Evolutionary conservation across 2,888 invertebrate genomes (phyloP).

Genomic region (Drosophila greeni): DNA sequence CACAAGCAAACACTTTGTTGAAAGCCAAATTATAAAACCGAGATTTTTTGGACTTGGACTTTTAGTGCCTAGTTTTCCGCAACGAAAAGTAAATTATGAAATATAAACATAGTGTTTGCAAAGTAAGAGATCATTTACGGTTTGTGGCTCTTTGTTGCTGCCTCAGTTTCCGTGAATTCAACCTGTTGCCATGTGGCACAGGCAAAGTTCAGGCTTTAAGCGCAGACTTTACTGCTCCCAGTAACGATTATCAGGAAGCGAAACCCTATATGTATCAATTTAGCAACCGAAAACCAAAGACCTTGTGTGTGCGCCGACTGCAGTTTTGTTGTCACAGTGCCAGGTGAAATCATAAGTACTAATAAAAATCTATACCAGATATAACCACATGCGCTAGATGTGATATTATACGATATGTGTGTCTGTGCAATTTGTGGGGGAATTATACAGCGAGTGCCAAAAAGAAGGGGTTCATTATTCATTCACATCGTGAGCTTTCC

Average conservation of each 20-base stretch:
- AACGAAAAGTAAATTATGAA: constrained; percentile 8
- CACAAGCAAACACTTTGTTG: constrained; percentile 7
- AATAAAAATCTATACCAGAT: constrained; percentile 47
- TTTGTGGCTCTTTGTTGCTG: background rate
- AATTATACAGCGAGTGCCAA: constrained; percentile 41
- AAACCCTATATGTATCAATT: constrained; percentile 4
- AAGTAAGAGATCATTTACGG: constrained; percentile 8
- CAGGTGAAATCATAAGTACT: constrained; percentile 56
- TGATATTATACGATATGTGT: constrained; percentile 31
- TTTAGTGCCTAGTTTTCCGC: constrained; percentile 12
- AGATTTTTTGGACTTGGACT: constrained; percentile 12
- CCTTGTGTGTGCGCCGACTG: constrained; percentile 3
- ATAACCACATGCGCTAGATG: constrained; percentile 34
- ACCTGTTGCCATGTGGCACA: background rate
- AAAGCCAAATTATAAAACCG: constrained; percentile 18
- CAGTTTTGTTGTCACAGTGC: constrained; percentile 52
- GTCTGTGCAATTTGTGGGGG: constrained; percentile 2
- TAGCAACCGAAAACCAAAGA: background rate
- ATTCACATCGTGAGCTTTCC: constrained; percentile 46
- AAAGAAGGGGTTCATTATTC: constrained; percentile 5
- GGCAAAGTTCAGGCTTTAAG: background rate
- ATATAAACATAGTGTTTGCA: constrained; percentile 4
- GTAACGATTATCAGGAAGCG: constrained; percentile 13
- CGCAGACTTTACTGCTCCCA: constrained; percentile 1
- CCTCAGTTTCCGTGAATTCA: background rate